Evolutionary conservation across 2,113 vertebrate species (phyloP), one percentile per base, ranked within the genome.

Genomic region (Nibea coibor): DNA sequence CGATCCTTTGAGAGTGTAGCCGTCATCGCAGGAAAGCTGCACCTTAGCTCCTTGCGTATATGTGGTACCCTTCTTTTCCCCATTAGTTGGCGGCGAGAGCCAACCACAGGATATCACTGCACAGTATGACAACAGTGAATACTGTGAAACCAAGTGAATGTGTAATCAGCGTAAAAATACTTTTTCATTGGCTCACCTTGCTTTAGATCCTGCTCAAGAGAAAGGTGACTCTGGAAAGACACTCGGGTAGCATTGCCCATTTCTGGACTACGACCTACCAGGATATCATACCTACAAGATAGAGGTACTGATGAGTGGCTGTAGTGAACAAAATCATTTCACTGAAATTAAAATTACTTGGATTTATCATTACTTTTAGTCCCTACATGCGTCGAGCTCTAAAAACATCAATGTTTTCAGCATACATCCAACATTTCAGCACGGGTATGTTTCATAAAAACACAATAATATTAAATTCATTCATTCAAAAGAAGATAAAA

Each of bases 61-160:
- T 3, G 66, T 89, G 4, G 89, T 95, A 9, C 95, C 96, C 1
- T 95, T 87, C 69, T 98, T 99, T 39, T 4, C 85, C 5, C 97
- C 97, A 0, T 97, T 94, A 0, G 1, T 4, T 0, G 98, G 98
- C 0, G 95, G 92, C 26, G 90, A 50, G 70, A 99, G 83, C 95
- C 96, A 95, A 45, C 97, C 97, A 51, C 97, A 99, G 61, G 96
- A 95, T 28, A 94, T 78, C 90, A 97, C 97, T 99, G 87, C 24
- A 73, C 0, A 22, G 15, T 7, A 80, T 14, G 9, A 77, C 11
- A 64, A 51, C 4, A 7, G 56, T 15, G 7, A 64, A 17, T 22
- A 43, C 10, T 63, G 56, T 50, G 16, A 78, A 22, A 22, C 1
- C 10, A 70, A 20, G 42, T 6, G 17, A 17, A 59, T 7, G 19